These are phyloP conservation scores for Tricholaema leucomelas DNA, from an alignment of 2,113 vertebrate species.

Conservation along the genomic window DNA sequence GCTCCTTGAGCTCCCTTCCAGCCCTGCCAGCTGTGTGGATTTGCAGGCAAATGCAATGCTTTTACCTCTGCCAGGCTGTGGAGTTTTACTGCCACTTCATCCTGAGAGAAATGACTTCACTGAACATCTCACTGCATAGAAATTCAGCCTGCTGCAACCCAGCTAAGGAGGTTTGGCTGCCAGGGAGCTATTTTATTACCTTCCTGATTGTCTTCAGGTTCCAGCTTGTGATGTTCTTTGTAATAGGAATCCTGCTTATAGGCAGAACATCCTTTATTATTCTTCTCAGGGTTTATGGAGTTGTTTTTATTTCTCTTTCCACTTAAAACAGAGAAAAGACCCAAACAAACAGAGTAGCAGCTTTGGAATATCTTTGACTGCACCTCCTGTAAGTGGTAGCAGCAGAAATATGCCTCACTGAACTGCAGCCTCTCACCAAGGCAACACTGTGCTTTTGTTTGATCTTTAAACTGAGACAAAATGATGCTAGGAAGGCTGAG, in stretches of 20 bases:
- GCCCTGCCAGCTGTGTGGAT: background rate
- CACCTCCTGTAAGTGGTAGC: background rate
- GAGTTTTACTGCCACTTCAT: background rate
- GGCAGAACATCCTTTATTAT: background rate
- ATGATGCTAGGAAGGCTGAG: background rate
- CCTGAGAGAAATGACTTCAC: background rate
- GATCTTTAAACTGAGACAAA: conserved; percentile 6
- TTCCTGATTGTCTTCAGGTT: background rate
- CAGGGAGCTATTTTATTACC: conserved; percentile 7
- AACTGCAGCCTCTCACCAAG: background rate
- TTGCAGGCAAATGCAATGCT: conserved; percentile 35
- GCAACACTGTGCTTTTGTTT: background rate
- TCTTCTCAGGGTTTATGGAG: background rate
- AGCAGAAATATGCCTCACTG: background rate
- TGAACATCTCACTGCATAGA: background rate
- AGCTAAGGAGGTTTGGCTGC: background rate
- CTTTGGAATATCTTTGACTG: conserved; percentile 19
- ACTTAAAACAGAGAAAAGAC: too few relatives aligned
- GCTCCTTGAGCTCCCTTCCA: too few relatives aligned
- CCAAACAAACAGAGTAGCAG: background rate
- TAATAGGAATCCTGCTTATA: background rate
- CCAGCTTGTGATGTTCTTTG: background rate
- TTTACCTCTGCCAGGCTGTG: background rate
- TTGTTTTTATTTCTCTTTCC: background rate
- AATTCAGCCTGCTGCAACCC: background rate